Conservation (phyloP, 2,888 invertebrate genomes). For the Apodemia zela region DNA sequence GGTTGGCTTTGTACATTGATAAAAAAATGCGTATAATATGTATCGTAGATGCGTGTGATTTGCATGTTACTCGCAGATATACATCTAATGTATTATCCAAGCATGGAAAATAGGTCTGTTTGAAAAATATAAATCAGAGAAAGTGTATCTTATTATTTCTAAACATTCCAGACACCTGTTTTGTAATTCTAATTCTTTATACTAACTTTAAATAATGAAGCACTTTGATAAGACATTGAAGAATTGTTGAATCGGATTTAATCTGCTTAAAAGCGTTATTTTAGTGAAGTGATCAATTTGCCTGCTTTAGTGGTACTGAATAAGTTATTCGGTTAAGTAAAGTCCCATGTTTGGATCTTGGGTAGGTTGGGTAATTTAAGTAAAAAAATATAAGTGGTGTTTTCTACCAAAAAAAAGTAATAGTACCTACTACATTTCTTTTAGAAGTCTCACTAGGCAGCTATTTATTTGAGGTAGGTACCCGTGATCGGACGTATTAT, state of each 20-base stretch:
- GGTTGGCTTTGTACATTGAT: too few species aligned
- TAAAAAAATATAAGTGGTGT: too few species aligned
- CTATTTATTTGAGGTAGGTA: too few species aligned
- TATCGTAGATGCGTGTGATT: constrained; percentile 11
- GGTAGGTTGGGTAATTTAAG: too few species aligned
- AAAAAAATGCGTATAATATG: not conserved
- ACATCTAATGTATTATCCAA: constrained; percentile 12
- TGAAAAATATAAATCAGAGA: constrained; percentile 15
- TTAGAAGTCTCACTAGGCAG: too few species aligned
- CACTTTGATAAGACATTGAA: constrained; percentile 6
- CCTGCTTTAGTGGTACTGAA: too few species aligned
- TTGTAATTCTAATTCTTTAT: constrained; percentile 9
- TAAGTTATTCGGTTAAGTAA: too few species aligned
- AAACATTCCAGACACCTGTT: constrained; percentile 6
- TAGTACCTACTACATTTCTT: too few species aligned
- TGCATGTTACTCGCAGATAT: not conserved
- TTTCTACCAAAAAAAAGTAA: too few species aligned
- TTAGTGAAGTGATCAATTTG: too few species aligned
- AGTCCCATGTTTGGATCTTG: too few species aligned
- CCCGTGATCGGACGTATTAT: too few species aligned
- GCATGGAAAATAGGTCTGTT: constrained; percentile 13
- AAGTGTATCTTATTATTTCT: constrained; percentile 14
- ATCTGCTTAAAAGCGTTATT: not conserved
- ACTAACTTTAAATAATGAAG: not conserved
- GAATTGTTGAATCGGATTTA: not conserved